These are phyloP conservation scores for Bombyx huttoni DNA, from an alignment of 2,888 invertebrate genomes.

Conservation along the genomic window DNA sequence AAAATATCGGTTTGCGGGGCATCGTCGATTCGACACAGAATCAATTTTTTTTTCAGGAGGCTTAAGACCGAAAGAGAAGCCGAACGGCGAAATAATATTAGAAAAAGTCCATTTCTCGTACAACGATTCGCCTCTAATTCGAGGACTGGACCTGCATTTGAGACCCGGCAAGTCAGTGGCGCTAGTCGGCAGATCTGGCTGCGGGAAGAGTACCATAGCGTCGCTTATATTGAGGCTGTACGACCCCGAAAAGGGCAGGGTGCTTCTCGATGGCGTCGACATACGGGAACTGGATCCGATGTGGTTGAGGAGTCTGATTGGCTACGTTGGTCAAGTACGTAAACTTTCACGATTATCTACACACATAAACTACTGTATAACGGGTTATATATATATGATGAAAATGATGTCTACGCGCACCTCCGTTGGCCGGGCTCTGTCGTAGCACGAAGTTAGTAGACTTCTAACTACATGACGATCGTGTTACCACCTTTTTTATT, in stretches of 20 bases:
- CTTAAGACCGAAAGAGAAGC: slow-evolving; percentile 61
- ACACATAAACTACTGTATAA: not conserved
- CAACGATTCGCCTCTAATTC: slow-evolving; percentile 72
- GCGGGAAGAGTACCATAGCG: slow-evolving; percentile 95
- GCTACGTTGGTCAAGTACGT: slow-evolving; percentile 87
- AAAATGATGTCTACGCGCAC: no score
- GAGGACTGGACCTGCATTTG: slow-evolving; percentile 77
- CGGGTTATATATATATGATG: no score
- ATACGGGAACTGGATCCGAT: slow-evolving; percentile 82
- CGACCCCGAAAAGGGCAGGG: slow-evolving; percentile 81
- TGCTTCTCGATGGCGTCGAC: slow-evolving; percentile 84
- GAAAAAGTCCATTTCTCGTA: slow-evolving; percentile 82
- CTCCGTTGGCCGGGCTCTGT: no score
- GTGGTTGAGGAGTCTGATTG: slow-evolving; percentile 90
- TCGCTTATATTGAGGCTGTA: slow-evolving; percentile 87
- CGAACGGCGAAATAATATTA: slow-evolving; percentile 82
- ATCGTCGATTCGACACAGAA: not conserved
- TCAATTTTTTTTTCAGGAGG: slow-evolving; percentile 64
- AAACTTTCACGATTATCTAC: not conserved
- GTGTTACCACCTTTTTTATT: no score
- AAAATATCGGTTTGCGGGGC: no score
- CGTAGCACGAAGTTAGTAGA: no score
- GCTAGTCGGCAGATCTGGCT: slow-evolving; percentile 90
- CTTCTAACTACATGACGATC: no score
- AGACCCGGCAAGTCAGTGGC: slow-evolving; percentile 82